Percentiles rank a stretch among this genome's conserved stretches.
phyloP scores from a whole-genome alignment of 2,113 vertebrate genomes.

The Peromyscus polionotus region DNA sequence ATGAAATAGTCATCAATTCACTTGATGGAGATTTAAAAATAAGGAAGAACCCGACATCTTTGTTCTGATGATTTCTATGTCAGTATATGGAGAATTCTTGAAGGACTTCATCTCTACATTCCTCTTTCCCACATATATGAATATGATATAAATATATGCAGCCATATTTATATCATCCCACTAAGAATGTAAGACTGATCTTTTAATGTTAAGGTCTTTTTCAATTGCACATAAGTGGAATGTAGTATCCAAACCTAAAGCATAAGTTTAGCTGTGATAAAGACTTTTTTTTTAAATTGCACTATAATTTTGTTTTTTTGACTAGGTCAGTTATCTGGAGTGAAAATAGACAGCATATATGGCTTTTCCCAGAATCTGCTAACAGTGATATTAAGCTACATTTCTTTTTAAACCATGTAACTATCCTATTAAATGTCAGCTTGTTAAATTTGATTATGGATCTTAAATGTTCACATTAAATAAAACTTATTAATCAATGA shows the following conservation, averaged over 20 bases:
- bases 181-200: background rate
- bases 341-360: background rate
- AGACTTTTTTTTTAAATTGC: background rate
- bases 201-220: background rate
- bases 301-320: background rate
- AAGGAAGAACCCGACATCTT: background rate
- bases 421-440: background rate
- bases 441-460: conserved; percentile 11
- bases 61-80: background rate
- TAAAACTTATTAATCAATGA: background rate
- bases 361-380: background rate
- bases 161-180: background rate
- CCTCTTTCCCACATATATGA: background rate
- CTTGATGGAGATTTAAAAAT: background rate
- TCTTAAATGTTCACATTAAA: background rate
- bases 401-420: background rate
- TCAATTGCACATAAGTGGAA: background rate
- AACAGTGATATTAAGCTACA: background rate
- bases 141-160: background rate
- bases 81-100: background rate
- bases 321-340: background rate
- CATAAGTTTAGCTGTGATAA: background rate
- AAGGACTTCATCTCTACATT: background rate
- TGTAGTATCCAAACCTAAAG: background rate
- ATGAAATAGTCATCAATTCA: background rate